A percentile compares a stretch with the other conserved stretches of the same genome.
Evolutionary conservation across 2,888 invertebrate genomes (phyloP).

Genomic region (Anthrax anthrax): DNA sequence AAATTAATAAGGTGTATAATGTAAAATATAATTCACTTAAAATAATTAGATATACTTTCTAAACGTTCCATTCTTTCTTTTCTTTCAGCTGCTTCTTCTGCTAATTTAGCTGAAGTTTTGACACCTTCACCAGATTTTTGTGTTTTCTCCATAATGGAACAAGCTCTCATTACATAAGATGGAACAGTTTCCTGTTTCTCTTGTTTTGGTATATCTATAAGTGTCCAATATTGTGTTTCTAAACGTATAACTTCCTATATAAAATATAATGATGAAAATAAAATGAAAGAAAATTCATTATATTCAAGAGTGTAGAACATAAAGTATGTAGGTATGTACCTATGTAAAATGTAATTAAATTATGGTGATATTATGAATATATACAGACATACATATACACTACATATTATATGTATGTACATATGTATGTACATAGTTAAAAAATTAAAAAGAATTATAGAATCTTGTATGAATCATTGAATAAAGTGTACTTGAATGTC

Average conservation of each 20-base stretch:
- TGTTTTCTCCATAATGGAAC: constrained; percentile 83
- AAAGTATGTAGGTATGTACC: too few species aligned
- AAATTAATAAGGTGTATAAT: too few species aligned
- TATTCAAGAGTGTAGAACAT: too few species aligned
- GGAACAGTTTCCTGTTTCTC: constrained; percentile 90
- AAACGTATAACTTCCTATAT: constrained; percentile 74
- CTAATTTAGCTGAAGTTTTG: constrained; percentile 67
- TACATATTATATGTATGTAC: too few species aligned
- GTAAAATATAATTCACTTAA: too few species aligned
- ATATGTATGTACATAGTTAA: too few species aligned
- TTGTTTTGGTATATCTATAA: constrained; percentile 85
- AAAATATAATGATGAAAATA: constrained; percentile 3
- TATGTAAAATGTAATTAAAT: too few species aligned
- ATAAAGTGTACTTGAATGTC: too few species aligned
- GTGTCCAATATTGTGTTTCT: constrained; percentile 87
- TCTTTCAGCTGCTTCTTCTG: constrained; percentile 74
- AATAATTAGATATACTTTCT: constrained; percentile 53
- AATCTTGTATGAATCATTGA: too few species aligned
- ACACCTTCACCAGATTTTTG: constrained; percentile 81
- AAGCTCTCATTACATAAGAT: constrained; percentile 78
- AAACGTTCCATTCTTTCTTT: constrained; percentile 74
- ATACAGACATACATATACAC: too few species aligned
- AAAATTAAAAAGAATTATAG: too few species aligned
- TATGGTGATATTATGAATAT: too few species aligned
- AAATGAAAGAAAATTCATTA: background rate